Evolutionary conservation across 2,888 invertebrate species (phyloP), one percentile per base, ranked within the genome.

Genomic region (Dryococelus australis): DNA sequence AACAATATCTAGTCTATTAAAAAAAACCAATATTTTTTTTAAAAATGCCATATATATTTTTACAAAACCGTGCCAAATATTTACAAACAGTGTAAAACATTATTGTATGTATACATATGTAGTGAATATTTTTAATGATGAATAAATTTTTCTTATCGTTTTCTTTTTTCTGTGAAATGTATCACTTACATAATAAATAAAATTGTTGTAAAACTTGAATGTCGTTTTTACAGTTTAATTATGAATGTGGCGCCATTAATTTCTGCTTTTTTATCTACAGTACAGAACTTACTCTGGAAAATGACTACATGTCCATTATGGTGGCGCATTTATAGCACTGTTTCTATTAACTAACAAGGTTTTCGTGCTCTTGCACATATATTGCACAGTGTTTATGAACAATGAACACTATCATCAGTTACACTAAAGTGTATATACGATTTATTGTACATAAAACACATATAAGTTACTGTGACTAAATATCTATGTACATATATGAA

Each of bases 21-120:
- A 8, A 47, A 47, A 47, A 47, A 47, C 10, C 47, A 47, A 47
- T 8, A 47, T 16, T 5, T 47, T 47, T 47, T 47, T 13, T 47
- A 47, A 47, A 65, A 65, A 65, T 65, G 65, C 65, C 65, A 65
- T 10, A 65, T 65, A 65, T 65, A 65, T 65, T 65, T 65, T 65
- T 24, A 16, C 20, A 65, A 65, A 65, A 16, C 65, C 24, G 1
- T 16, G 24, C 65, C 20, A 24, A 5, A 65, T 16, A 65, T 65
- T 20, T 65, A 65, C 65, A 65, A 65, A 65, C 65, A 65, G 10
- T 20, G 65, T 65, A 65, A 65, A 65, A 65, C 1, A 65, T 65
- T 65, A 51, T 51, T 51, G 10, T 24, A 65, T 65, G 65, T 65
- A 65, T 65, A 65, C n/a, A n/a, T 2, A 65, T 20, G 16, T 13